phyloP scores from a whole-genome alignment of 2,888 invertebrate species.

The Hypselothyrea guttata region DNA sequence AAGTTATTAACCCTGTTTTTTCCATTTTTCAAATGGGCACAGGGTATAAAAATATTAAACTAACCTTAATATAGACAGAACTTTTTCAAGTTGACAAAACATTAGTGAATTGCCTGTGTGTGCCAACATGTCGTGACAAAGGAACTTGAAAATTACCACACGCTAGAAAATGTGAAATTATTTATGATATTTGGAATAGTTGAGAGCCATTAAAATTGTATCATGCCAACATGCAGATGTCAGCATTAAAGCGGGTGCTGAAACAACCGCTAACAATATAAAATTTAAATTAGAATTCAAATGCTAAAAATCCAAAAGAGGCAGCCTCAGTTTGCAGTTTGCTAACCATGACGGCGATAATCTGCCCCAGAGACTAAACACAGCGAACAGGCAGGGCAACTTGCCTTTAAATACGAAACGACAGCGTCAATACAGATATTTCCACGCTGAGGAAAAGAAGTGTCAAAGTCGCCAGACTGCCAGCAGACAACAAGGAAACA shows the following conservation, averaged over 20 bases:
- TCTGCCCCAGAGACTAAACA: slow-evolving; percentile 55
- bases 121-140: slow-evolving; percentile 15
- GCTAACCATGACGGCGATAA: slow-evolving; percentile 53
- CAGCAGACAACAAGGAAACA: slow-evolving; percentile 43
- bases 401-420: slow-evolving; percentile 24
- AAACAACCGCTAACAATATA: slow-evolving; percentile 39
- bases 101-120: slow-evolving; percentile 27
- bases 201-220: slow-evolving; percentile 11
- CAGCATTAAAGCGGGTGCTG: background rate
- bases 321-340: slow-evolving; percentile 5
- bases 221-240: background rate
- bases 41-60: no score
- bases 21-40: no score
- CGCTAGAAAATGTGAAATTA: slow-evolving; percentile 23
- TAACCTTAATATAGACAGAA: no score
- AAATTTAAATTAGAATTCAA: slow-evolving; percentile 67
- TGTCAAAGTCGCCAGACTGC: slow-evolving; percentile 56
- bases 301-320: slow-evolving; percentile 48
- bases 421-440: slow-evolving; percentile 34
- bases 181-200: slow-evolving; percentile 10
- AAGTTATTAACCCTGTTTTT: no score
- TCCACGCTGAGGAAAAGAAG: slow-evolving; percentile 35
- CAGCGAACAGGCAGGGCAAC: slow-evolving; percentile 11
- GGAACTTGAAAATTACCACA: slow-evolving; percentile 7
- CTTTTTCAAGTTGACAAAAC: slow-evolving; percentile 12